Evolutionary conservation across 2,797 vertebrate species (phyloP).

Genomic region (Sebastes dallii): DNA sequence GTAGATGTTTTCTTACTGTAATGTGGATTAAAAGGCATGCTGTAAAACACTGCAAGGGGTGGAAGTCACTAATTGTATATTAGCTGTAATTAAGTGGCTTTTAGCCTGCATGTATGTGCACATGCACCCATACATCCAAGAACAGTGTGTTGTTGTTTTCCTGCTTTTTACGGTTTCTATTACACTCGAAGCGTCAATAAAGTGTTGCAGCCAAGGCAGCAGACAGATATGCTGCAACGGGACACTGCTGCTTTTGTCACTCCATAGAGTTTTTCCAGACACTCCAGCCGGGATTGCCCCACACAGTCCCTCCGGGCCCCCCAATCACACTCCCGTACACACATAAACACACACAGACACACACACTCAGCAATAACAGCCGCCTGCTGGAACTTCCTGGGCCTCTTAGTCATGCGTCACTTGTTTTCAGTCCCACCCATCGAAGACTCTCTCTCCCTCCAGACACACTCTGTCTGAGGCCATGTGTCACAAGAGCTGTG

Average conservation of each 20-base stretch:
- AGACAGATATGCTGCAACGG: slow-evolving; percentile 58
- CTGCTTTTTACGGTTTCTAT: slow-evolving; percentile 15
- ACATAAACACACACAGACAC: slow-evolving; percentile 45
- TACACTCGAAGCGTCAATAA: slow-evolving; percentile 10
- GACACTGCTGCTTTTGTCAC: slow-evolving; percentile 71
- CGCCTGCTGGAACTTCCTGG: slow-evolving; percentile 73
- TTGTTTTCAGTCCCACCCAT: slow-evolving; percentile 76
- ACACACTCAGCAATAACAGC: slow-evolving; percentile 72
- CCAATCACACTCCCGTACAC: slow-evolving; percentile 40
- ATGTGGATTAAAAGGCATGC: background rate
- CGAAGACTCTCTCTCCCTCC: slow-evolving; percentile 62
- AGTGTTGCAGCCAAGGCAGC: slow-evolving; percentile 50
- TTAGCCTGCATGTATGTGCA: background rate
- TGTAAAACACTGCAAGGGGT: background rate
- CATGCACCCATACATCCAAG: background rate
- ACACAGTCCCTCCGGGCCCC: slow-evolving; percentile 62
- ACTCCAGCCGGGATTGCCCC: slow-evolving; percentile 69
- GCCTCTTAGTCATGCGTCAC: slow-evolving; percentile 79
- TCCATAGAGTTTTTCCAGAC: slow-evolving; percentile 70
- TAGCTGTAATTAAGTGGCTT: background rate
- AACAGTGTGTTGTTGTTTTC: slow-evolving; percentile 4
- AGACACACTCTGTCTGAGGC: slow-evolving; percentile 60
- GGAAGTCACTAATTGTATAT: slow-evolving; percentile 6
- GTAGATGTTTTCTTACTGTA: background rate
- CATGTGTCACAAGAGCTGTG: slow-evolving; percentile 61